Conservation (phyloP, 2,888 invertebrate genomes). For the Tiphia femorata region DNA sequence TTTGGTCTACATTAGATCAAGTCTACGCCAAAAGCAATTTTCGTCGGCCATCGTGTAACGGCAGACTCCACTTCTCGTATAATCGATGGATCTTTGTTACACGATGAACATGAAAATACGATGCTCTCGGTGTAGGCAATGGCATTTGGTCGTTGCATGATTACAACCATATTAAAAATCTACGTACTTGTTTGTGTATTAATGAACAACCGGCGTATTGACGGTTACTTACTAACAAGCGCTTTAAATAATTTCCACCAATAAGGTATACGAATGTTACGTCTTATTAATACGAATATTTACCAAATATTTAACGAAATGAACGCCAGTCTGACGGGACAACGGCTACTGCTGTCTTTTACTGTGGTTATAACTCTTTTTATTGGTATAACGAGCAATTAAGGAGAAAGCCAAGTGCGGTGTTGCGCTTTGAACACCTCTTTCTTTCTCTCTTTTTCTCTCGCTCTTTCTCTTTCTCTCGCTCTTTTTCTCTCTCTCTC, state of each 20-base stretch:
- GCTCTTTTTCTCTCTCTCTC: too few relatives aligned
- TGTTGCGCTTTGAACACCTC: neutral
- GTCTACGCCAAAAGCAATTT: too few relatives aligned
- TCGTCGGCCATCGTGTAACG: too few relatives aligned
- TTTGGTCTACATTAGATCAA: too few relatives aligned
- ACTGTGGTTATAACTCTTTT: neutral
- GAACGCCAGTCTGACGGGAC: neutral
- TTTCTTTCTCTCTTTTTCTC: neutral
- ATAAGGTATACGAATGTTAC: neutral
- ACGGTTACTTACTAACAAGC: neutral
- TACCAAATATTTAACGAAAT: neutral
- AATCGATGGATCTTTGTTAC: too few relatives aligned
- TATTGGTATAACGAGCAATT: neutral
- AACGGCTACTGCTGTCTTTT: neutral
- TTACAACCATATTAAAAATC: slow-evolving; percentile 39
- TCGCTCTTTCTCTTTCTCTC: too few relatives aligned
- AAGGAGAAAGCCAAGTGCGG: neutral
- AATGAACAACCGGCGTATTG: slow-evolving; percentile 28
- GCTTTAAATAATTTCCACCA: slow-evolving; percentile 9
- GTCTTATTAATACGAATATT: neutral
- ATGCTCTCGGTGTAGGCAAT: too few relatives aligned
- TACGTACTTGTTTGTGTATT: slow-evolving; percentile 64
- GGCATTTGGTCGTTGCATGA: too few relatives aligned
- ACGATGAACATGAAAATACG: too few relatives aligned
- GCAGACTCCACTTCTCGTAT: too few relatives aligned